Conservation (phyloP, 2,888 invertebrate genomes). For the Drosophila nigricruria region DNA sequence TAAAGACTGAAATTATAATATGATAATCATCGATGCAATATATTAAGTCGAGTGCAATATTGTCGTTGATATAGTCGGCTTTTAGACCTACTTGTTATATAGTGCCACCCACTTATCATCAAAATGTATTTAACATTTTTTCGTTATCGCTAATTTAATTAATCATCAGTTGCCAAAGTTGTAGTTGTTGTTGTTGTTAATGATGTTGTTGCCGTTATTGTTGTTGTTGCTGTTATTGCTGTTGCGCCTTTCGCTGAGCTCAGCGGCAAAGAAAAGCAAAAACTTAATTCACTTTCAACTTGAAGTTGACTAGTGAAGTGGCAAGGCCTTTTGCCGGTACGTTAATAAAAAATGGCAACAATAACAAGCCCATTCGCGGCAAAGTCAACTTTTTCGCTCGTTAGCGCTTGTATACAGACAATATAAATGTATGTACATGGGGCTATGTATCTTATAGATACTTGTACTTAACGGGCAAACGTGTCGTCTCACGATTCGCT, state of each 20-base stretch:
- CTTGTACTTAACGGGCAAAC: slow-evolving; percentile 62
- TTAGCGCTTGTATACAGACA: slow-evolving; percentile 47
- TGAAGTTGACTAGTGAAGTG: slow-evolving; percentile 59
- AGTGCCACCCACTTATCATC: slow-evolving; percentile 39
- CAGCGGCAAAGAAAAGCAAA: slow-evolving; percentile 61
- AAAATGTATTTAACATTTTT: slow-evolving; percentile 51
- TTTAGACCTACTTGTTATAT: background rate
- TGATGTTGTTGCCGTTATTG: slow-evolving; percentile 5
- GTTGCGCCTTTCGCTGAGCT: slow-evolving; percentile 65
- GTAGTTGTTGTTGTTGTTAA: slow-evolving; percentile 29
- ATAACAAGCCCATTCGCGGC: slow-evolving; percentile 46
- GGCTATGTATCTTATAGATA: slow-evolving; percentile 49
- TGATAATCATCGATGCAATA: background rate
- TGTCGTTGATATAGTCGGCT: background rate
- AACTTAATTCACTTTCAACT: slow-evolving; percentile 79
- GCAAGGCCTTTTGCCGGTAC: slow-evolving; percentile 61
- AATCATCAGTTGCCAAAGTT: slow-evolving; percentile 38
- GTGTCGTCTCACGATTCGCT: slow-evolving; percentile 38
- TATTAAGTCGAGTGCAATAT: background rate
- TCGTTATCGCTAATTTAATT: slow-evolving; percentile 59
- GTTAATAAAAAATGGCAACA: slow-evolving; percentile 52
- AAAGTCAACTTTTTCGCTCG: slow-evolving; percentile 58
- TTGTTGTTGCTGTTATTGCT: slow-evolving; percentile 22
- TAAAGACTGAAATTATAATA: background rate
- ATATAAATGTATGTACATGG: slow-evolving; percentile 25